phyloP scores from a whole-genome alignment of 2,797 vertebrate species.

The Gymnoscopelus microlampas region DNA sequence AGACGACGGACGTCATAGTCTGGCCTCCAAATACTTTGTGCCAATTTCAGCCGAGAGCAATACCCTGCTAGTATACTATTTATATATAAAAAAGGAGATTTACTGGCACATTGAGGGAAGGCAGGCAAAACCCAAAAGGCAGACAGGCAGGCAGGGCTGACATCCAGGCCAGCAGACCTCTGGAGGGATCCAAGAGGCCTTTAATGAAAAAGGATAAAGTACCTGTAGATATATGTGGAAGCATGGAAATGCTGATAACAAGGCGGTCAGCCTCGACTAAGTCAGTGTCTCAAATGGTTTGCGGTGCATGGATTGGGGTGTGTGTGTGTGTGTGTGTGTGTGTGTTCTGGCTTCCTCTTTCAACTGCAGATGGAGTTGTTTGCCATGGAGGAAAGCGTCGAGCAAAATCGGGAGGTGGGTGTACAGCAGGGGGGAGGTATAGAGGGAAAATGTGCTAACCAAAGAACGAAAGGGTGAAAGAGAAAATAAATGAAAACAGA shows the following conservation, averaged over 20 bases:
- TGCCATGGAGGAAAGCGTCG: constrained; percentile 44
- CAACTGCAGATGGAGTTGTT: constrained; percentile 55
- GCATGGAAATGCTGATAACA: constrained; percentile 69
- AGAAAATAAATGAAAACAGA: too few relatives aligned
- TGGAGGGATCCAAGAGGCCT: constrained; percentile 38
- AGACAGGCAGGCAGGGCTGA: constrained; percentile 34
- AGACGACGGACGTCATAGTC: too few relatives aligned
- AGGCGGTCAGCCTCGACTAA: constrained; percentile 56
- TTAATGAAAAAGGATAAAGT: constrained; percentile 56
- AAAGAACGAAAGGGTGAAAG: too few relatives aligned
- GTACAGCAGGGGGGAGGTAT: too few relatives aligned
- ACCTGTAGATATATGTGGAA: constrained; percentile 39
- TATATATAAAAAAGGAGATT: neutral
- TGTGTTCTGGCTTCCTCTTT: constrained; percentile 41
- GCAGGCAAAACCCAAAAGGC: constrained; percentile 52
- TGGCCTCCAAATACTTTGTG: too few relatives aligned
- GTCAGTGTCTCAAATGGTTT: constrained; percentile 39
- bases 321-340: neutral
- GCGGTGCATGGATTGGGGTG: constrained; percentile 3
- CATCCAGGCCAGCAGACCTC: constrained; percentile 32
- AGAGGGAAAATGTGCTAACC: too few relatives aligned
- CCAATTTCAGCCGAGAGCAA: too few relatives aligned
- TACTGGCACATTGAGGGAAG: constrained; percentile 39
- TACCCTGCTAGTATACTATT: too few relatives aligned
- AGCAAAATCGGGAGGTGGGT: neutral